phyloP scores from a whole-genome alignment of 2,113 vertebrate species.

The Callocephalon fimbriatum region DNA sequence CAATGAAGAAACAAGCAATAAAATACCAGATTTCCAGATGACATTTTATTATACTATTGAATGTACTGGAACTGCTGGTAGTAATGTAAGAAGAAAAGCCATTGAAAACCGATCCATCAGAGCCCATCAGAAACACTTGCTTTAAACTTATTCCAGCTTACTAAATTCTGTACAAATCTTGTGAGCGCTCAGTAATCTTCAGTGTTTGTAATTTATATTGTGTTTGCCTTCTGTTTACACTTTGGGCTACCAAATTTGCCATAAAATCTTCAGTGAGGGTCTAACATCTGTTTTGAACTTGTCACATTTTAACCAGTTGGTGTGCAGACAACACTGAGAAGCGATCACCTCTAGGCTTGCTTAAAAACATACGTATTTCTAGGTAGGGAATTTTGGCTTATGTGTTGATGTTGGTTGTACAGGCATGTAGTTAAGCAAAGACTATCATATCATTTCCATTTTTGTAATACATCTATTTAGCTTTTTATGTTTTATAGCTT shows the following conservation, averaged over 20 bases:
- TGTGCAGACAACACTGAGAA: background rate
- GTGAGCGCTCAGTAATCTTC: background rate
- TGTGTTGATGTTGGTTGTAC: background rate
- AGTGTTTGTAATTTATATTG: background rate
- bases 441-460: background rate
- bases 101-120: background rate
- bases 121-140: background rate
- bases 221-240: background rate
- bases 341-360: background rate
- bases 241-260: background rate
- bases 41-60: background rate
- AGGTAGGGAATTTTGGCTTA: background rate
- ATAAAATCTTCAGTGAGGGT: background rate
- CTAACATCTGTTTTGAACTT: slow-evolving; percentile 1
- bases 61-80: background rate
- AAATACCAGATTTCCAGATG: background rate
- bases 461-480: background rate
- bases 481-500: background rate
- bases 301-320: background rate
- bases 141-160: background rate
- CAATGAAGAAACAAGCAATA: background rate
- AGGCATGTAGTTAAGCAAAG: background rate
- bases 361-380: background rate
- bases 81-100: background rate
- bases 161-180: background rate